Evolutionary conservation across 2,113 vertebrate genomes (phyloP).

Genomic region (Dicaeum eximium): DNA sequence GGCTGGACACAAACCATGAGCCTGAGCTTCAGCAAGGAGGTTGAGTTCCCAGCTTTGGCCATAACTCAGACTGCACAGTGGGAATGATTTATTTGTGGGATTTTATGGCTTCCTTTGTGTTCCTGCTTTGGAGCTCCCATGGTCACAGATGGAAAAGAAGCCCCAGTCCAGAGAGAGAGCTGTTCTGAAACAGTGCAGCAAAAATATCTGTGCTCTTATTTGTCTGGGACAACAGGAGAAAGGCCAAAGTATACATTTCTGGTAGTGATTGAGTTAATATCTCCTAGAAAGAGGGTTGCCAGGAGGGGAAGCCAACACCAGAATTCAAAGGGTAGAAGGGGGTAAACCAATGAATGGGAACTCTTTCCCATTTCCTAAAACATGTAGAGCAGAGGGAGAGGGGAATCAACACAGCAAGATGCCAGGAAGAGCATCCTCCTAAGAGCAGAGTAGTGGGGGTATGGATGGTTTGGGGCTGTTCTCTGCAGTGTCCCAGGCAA

Average conservation of each 20-base stretch:
- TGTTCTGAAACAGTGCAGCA: background rate
- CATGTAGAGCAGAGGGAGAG: background rate
- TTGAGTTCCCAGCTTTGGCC: background rate
- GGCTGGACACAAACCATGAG: background rate
- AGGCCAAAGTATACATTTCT: background rate
- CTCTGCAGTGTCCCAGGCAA: background rate
- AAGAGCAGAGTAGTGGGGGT: background rate
- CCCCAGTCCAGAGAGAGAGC: background rate
- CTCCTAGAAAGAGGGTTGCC: background rate
- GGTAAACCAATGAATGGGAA: background rate
- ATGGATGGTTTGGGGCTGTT: background rate
- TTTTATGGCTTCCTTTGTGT: background rate
- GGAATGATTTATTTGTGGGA: background rate
- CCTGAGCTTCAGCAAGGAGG: background rate
- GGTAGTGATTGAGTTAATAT: background rate
- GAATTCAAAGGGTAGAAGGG: background rate
- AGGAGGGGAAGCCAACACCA: background rate
- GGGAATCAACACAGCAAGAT: background rate
- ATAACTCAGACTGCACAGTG: background rate
- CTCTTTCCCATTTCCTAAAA: background rate
- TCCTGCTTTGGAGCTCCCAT: background rate
- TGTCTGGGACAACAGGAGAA: background rate
- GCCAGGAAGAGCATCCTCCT: too few species aligned
- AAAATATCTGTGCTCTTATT: background rate
- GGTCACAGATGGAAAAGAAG: background rate